Conservation (phyloP, 2,113 vertebrate genomes). For the Corvus moneduloides region DNA sequence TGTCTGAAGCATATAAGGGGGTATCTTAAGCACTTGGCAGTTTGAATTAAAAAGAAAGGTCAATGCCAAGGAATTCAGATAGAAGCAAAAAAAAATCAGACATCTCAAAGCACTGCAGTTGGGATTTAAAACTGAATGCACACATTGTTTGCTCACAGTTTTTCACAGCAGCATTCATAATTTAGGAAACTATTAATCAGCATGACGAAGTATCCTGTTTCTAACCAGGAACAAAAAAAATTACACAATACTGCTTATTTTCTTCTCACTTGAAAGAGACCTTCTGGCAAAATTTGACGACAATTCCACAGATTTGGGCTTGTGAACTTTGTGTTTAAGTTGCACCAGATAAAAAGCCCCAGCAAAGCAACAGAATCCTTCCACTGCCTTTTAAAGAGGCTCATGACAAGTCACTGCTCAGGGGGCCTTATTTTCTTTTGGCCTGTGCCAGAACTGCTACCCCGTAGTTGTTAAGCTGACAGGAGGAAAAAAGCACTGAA, state of each 20-base stretch:
- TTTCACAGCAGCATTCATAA: not conserved
- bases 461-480: not conserved
- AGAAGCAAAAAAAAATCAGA: not conserved
- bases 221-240: not conserved
- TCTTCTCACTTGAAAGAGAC: not conserved
- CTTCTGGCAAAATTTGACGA: not conserved
- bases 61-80: not conserved
- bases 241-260: not conserved
- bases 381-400: not conserved
- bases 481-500: not conserved
- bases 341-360: not conserved
- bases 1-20: not conserved
- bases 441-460: not conserved
- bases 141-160: not conserved
- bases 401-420: not conserved
- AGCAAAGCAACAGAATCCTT: accelerated
- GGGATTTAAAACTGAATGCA: not conserved
- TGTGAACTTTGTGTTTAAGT: not conserved
- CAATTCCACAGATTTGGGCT: not conserved
- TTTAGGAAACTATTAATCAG: conserved; percentile 11
- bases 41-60: conserved; percentile 8
- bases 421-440: not conserved
- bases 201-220: not conserved
- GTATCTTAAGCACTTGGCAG: not conserved
- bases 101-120: not conserved